Evolutionary conservation across 2,888 invertebrate species (phyloP), one percentile per base, ranked within the genome.

Genomic region (Netelia inedita): DNA sequence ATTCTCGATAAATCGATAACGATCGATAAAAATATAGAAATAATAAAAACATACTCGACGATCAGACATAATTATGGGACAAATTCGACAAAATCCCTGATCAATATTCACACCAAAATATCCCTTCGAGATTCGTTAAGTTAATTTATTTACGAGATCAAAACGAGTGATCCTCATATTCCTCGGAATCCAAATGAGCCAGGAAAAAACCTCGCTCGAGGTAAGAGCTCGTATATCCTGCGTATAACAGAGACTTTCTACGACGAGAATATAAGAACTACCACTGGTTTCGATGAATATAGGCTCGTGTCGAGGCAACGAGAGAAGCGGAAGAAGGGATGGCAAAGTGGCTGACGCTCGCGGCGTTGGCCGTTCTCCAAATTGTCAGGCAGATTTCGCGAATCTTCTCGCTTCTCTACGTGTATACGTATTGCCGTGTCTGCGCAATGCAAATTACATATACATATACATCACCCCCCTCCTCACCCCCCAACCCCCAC

Each of bases 361-460:
- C 35, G 71, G 65, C 72, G 65, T 65, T 79, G 79, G 79, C 79
- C 55, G 72, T 28, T 66, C 11, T 79, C 72, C 79, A 79, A 79
- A 72, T 79, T 72, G 72, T 72, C 72, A 57, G 65, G 65, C 72
- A 79, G 72, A 79, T 79, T 79, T 79, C 41, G 72, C 57, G 65
- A 72, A 72, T 79, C 72, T 65, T 65, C 43, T 55, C 28, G 55
- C 55, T 16, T 72, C n/a, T 46, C 43, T 41, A 28, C 50, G 46
- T 63, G 28, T 41, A 71, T 57, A 57, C 16, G 46, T 55, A 55
- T 57, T 19, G 57, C 19, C 41, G 53, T 41, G 16, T 66, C 46
- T 21, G 5, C 59, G 43, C 35, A 63, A 55, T 43, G 43, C 46
- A 71, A 63, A 79, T 71, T 63, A 63, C 71, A 78, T 9, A 28